phyloP scores from a whole-genome alignment of 2,797 vertebrate species.

The Xerus rutilus region DNA sequence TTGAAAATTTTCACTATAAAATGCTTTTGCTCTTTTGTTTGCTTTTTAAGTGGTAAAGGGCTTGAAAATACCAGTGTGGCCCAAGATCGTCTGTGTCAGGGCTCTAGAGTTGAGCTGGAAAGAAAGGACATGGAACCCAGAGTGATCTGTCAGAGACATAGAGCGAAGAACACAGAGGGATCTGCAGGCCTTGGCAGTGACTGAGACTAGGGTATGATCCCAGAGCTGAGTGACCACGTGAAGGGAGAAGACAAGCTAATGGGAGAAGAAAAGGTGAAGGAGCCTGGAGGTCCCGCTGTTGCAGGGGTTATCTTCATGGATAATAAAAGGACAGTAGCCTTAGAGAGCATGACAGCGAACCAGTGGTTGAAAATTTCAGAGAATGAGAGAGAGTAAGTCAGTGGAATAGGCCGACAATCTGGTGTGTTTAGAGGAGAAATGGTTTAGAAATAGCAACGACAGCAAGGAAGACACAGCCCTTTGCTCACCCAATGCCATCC shows the following conservation, averaged over 20 bases:
- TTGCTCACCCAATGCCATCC: rapidly evolving
- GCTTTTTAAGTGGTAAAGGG: background rate
- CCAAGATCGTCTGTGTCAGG: background rate
- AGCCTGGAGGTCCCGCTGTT: too few species aligned
- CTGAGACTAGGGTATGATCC: too few species aligned
- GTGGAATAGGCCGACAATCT: background rate
- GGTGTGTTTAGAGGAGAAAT: background rate
- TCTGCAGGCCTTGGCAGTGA: background rate
- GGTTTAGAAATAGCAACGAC: background rate
- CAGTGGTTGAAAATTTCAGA: background rate
- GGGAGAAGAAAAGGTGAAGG: background rate
- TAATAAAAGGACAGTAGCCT: background rate
- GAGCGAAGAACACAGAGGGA: background rate
- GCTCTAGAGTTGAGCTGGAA: background rate
- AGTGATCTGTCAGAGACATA: background rate
- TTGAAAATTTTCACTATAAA: background rate
- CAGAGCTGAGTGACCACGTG: background rate
- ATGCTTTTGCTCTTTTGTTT: background rate
- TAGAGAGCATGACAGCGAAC: background rate
- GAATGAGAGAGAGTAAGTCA: background rate
- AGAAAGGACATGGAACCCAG: background rate
- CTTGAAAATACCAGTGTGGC: background rate
- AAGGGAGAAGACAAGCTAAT: background rate
- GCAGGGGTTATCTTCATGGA: background rate
- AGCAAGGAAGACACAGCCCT: background rate